Conservation (phyloP, 2,888 invertebrate species). For the Cheilosia vernalis region DNA sequence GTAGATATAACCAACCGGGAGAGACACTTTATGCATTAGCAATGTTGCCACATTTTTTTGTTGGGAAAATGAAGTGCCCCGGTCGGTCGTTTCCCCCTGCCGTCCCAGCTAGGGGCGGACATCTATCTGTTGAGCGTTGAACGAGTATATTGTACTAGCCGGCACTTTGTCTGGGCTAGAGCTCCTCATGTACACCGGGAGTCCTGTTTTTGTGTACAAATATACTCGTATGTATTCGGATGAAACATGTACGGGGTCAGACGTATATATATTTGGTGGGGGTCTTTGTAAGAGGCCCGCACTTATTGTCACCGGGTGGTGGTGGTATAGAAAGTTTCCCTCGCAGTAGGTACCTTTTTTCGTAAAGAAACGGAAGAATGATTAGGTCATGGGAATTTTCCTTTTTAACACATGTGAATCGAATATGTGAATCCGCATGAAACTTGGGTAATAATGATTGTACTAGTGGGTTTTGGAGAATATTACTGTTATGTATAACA, state of each 20-base stretch:
- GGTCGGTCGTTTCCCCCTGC: no score
- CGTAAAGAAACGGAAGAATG: slow-evolving; percentile 23
- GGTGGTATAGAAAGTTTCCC: neutral
- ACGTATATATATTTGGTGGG: slow-evolving; percentile 11
- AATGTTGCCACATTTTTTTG: slow-evolving; percentile 42
- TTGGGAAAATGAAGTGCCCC: neutral
- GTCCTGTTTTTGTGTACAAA: slow-evolving; percentile 1
- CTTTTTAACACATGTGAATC: slow-evolving; percentile 46
- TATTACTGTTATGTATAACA: no score
- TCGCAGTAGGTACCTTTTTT: neutral
- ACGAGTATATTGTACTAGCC: slow-evolving; percentile 3
- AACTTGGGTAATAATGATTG: neutral
- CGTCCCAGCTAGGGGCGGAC: no score
- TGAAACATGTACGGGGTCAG: slow-evolving; percentile 39
- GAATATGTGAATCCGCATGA: neutral
- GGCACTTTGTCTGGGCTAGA: slow-evolving; percentile 44
- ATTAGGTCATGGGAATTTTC: slow-evolving; percentile 57
- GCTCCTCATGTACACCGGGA: slow-evolving; percentile 8
- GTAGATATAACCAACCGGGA: slow-evolving; percentile 23
- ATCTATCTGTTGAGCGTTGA: slow-evolving; percentile 33
- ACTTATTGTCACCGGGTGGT: neutral
- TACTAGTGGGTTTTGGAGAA: neutral
- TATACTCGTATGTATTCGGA: neutral
- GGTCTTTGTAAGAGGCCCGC: neutral
- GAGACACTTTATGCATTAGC: slow-evolving; percentile 31